These are phyloP conservation scores for Asteroscopus sphinx DNA, from an alignment of 2,888 invertebrate species.

Conservation along the genomic window DNA sequence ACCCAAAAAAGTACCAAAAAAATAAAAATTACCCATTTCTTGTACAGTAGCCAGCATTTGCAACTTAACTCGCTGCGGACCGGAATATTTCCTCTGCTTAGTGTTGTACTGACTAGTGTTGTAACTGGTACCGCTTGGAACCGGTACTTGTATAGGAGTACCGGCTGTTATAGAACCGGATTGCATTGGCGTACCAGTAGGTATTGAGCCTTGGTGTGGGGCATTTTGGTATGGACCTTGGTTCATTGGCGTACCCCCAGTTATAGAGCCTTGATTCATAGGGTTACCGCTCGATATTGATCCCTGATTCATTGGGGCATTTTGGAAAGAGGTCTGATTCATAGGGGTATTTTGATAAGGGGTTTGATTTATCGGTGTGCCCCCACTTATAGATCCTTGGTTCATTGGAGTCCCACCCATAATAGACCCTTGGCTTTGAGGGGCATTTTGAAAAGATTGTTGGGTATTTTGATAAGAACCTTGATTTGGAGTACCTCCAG, in stretches of 20 bases:
- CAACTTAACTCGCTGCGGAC: constrained; percentile 85
- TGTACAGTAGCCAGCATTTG: constrained; percentile 92
- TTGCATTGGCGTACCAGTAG: constrained; percentile 23
- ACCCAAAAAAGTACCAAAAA: constrained; percentile 53
- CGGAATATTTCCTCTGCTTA: constrained; percentile 89
- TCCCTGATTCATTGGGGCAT: constrained; percentile 17
- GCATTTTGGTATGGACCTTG: constrained; percentile 4
- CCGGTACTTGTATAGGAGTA: constrained; percentile 62
- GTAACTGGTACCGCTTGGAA: constrained; percentile 42
- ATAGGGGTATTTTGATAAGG: constrained; percentile 31
- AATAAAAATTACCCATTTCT: constrained; percentile 92
- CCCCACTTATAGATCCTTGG: constrained; percentile 1
- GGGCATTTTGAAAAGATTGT: too few species aligned
- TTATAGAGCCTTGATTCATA: neutral
- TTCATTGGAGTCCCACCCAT: constrained; percentile 37
- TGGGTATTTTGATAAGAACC: neutral
- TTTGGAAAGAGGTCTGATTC: constrained; percentile 30
- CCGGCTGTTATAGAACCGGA: constrained; percentile 58
- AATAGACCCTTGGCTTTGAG: constrained; percentile 33
- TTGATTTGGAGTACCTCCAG: constrained; percentile 12
- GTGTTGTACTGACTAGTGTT: constrained; percentile 67
- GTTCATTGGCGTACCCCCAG: neutral
- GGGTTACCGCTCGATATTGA: constrained; percentile 19
- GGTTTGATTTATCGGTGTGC: neutral
- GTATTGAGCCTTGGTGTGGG: constrained; percentile 20